phyloP scores from a whole-genome alignment of 2,888 invertebrate species.

The Coelinius sp. region DNA sequence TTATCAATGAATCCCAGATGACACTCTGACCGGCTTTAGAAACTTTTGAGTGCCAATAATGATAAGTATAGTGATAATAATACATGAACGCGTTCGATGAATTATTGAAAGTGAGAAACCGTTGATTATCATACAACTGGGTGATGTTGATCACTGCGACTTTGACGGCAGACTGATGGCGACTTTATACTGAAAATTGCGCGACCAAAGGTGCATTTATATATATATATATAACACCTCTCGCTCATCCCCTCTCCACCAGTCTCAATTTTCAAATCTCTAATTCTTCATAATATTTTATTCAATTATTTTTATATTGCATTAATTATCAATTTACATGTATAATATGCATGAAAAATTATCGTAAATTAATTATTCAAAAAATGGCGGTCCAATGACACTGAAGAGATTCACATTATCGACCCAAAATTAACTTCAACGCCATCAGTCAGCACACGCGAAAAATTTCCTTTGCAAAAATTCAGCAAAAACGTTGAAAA shows the following conservation, averaged over 20 bases:
- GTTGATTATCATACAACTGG: neutral
- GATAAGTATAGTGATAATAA: constrained; percentile 33
- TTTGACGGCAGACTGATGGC: constrained; percentile 23
- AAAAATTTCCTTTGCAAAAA: neutral
- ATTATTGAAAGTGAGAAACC: constrained; percentile 7
- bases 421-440: constrained; percentile 1
- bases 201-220: constrained; percentile 19
- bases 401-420: neutral
- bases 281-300: neutral
- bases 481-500: neutral
- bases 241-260: neutral
- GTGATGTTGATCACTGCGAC: constrained; percentile 6
- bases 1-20: constrained; percentile 40
- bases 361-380: neutral
- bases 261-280: neutral
- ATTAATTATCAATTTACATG: neutral
- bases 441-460: neutral
- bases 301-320: neutral
- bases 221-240: too few species aligned
- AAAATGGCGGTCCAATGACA: neutral
- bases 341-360: neutral
- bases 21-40: constrained; percentile 58
- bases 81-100: constrained; percentile 23
- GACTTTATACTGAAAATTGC: neutral
- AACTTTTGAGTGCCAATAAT: constrained; percentile 32